A percentile compares a stretch with the other conserved stretches of the same genome.
These are phyloP conservation scores for Melanocharis versteri DNA, from an alignment of 2,113 vertebrate genomes.

Conservation along the genomic window DNA sequence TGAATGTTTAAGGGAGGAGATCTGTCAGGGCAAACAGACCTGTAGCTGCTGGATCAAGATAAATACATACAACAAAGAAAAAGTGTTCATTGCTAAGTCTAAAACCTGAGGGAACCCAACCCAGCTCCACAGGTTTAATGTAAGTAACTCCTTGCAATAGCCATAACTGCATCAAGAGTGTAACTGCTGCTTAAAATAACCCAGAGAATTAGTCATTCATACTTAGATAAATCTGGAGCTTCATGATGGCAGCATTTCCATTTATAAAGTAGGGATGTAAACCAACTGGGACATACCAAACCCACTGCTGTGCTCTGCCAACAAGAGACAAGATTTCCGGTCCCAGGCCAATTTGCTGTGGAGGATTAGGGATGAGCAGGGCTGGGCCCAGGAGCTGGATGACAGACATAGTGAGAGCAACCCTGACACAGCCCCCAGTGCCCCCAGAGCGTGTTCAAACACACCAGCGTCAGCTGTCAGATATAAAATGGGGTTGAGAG, in stretches of 20 bases:
- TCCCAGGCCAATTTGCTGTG: background rate
- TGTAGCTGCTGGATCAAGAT: background rate
- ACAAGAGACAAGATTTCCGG: background rate
- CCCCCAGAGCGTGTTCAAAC: background rate
- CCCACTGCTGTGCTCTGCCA: background rate
- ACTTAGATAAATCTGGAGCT: background rate
- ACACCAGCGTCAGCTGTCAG: background rate
- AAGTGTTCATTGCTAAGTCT: background rate
- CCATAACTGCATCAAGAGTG: background rate
- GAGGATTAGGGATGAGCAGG: background rate
- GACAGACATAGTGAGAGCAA: background rate
- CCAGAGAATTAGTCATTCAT: background rate
- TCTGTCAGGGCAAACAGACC: background rate
- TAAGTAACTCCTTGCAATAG: background rate
- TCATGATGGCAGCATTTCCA: background rate
- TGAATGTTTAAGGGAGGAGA: background rate
- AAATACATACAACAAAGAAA: background rate
- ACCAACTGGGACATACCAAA: background rate
- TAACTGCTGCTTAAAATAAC: background rate
- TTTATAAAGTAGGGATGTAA: background rate
- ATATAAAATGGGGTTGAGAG: background rate
- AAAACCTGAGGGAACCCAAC: background rate
- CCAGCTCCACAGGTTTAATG: background rate
- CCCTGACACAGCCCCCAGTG: background rate
- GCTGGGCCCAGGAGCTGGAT: background rate